These are phyloP conservation scores for Pagetopsis macropterus DNA, from an alignment of 2,797 vertebrate species.

Conservation along the genomic window DNA sequence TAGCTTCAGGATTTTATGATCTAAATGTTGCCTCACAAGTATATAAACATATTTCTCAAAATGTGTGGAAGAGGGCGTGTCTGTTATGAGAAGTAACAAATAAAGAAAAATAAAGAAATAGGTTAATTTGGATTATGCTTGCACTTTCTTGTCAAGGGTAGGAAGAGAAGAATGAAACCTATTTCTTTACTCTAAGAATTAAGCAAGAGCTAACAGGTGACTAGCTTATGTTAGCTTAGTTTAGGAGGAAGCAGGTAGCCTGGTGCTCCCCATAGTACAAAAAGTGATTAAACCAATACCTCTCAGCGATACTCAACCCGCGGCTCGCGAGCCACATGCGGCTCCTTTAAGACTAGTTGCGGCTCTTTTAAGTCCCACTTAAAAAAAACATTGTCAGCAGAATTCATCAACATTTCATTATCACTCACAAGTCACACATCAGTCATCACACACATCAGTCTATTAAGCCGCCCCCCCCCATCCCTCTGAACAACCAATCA, in stretches of 20 bases:
- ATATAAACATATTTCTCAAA: not conserved
- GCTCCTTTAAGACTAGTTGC: too few relatives aligned
- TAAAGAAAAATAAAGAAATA: not conserved
- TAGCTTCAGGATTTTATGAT: not conserved
- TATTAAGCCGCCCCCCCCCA: too few relatives aligned
- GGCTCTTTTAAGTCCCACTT: too few relatives aligned
- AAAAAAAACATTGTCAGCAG: too few relatives aligned
- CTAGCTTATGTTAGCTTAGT: not conserved
- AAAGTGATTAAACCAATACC: too few relatives aligned
- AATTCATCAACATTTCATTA: too few relatives aligned
- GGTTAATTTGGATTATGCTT: not conserved
- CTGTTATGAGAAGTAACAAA: not conserved
- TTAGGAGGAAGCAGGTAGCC: not conserved
- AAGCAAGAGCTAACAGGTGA: conserved; percentile 3
- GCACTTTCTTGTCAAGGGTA: not conserved
- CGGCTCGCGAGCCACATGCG: too few relatives aligned
- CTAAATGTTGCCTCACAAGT: not conserved
- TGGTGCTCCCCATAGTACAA: not conserved
- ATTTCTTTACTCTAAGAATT: not conserved
- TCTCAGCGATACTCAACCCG: too few relatives aligned
- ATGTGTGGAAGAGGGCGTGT: not conserved
- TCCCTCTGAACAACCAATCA: too few relatives aligned
- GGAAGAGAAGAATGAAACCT: not conserved
- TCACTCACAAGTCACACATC: too few relatives aligned
- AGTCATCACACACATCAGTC: too few relatives aligned